Evolutionary conservation across 2,113 vertebrate genomes (phyloP), one percentile per base, ranked within the genome.

Genomic region (Alaudala cheleensis): DNA sequence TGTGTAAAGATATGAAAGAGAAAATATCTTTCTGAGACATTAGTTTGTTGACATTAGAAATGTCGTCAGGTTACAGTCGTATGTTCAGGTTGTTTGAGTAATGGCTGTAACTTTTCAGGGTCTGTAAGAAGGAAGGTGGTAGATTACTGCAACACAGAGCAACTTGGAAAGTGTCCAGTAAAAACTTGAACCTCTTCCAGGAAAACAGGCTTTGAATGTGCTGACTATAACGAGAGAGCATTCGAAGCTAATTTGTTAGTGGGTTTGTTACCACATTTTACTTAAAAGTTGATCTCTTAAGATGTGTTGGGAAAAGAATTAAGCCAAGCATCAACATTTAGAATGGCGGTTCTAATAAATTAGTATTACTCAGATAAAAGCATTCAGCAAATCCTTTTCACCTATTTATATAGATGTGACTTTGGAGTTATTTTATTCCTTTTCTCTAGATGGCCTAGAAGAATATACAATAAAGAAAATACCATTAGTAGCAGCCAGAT

Each of bases 181-280:
- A 93, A 97, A 95, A 85, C 33, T 57, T 91, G 81, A 92, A 81
- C 33, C 9, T 67, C 95, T 91, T 97, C 95, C 94, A 93, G 92
- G 84, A 95, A 83, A 94, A 79, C 34, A 77, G 79, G 47, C 61
- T 95, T 88, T 95, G 81, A 94, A 87, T 96, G 83, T 94, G 89
- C 93, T 95, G 95, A 94, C 79, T 95, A 60, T 83, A 95, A 92
- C 73, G 86, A 94, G 95, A 93, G 82, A 93, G 60, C 74, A 91
- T 97, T 94, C 42, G 8, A 96, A 92, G 69, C 37, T 91, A 95
- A 95, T 97, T 97, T 91, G 74, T 94, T 94, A 86, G 72, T 91
- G 77, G 39, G 67, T 88, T 97, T 95, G 73, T 95, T 94, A 90
- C 57, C 57, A 84, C 79, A 77, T 96, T 97, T 96, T 93, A 45